Base-by-base conservation (phyloP, 2,888 invertebrate genomes). In the Cryptocheilus praepositus region DNA sequence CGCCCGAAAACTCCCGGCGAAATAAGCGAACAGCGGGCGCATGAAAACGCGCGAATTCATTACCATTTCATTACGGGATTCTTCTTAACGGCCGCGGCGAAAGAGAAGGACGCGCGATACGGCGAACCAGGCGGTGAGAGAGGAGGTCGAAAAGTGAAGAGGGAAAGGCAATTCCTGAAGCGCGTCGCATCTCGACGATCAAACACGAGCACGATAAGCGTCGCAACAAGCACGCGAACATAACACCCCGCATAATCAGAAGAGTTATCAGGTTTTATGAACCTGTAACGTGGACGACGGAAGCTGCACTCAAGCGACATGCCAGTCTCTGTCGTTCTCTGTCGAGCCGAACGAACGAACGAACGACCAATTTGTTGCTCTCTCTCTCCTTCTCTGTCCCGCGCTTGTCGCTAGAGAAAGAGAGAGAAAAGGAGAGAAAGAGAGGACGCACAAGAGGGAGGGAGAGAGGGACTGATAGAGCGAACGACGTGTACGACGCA, bases 251-350 rank as follows among this genome's bases (percentile, higher is more conserved):
- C 76, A 81, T 84, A 85, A 85, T 85, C 83, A 82, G 77, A 71
- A 80, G 61, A 46, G 83, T 85, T 86, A 86, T 85, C 86, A 86
- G 85, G 85, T 86, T 86, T 85, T 86, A 87, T 86, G 86, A 86
- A 87, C 86, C 85, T 86, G 86, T 85, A 86, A 86, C 84, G 83
- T 81, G 83, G 80, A 84, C 85, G 84, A 86, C 86, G 87, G 87
- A 86, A 87, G 86, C 84, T 84, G 82, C 85, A 84, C 85, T 85
- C 85, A 84, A 84, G 81, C 54, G 22, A 45, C 61, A 15, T 61
- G 84, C 84, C 82, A 82, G 83, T 64, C 74, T 67, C 72, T 74
- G 75, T 67, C 75, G 70, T 73, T 71, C 67, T 73, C 66, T 71
- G 77, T 68, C 74, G 76, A 73, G 71, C 76, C 79, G 22, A 55